Evolutionary conservation across 2,113 vertebrate genomes (phyloP).

Genomic region (Semnopithecus entellus): DNA sequence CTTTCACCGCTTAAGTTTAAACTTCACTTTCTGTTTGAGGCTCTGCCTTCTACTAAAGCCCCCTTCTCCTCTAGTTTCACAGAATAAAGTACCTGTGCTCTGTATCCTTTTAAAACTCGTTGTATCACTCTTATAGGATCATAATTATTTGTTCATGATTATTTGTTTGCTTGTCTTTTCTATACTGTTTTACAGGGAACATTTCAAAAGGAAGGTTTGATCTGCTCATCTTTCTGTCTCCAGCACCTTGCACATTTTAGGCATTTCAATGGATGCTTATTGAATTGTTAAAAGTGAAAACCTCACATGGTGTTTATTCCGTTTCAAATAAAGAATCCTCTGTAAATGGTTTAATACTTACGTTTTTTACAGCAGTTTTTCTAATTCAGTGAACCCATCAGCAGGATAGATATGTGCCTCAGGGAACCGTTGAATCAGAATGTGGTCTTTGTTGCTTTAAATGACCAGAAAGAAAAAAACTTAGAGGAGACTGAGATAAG

Average conservation of each 20-base stretch:
- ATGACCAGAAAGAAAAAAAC: neutral
- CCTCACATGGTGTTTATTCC: neutral
- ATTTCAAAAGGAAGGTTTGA: neutral
- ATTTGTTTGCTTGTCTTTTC: neutral
- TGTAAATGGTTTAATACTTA: neutral
- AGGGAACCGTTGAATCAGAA: neutral
- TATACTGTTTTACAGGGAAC: neutral
- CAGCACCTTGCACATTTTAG: neutral
- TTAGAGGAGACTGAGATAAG: neutral
- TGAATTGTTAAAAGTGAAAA: neutral
- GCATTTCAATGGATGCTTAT: neutral
- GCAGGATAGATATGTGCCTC: neutral
- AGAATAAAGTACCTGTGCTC: neutral
- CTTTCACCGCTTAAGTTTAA: neutral
- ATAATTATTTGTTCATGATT: neutral
- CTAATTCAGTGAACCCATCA: neutral
- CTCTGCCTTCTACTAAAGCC: neutral
- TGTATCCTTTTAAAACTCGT: neutral
- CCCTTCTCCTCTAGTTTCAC: accelerated
- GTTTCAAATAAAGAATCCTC: neutral
- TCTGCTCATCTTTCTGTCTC: neutral
- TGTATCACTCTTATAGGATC: neutral
- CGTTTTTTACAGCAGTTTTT: neutral
- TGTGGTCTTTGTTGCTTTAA: neutral
- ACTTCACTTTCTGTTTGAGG: neutral